Conservation (phyloP, 2,888 invertebrate genomes). For the Xestia rhomboidea region DNA sequence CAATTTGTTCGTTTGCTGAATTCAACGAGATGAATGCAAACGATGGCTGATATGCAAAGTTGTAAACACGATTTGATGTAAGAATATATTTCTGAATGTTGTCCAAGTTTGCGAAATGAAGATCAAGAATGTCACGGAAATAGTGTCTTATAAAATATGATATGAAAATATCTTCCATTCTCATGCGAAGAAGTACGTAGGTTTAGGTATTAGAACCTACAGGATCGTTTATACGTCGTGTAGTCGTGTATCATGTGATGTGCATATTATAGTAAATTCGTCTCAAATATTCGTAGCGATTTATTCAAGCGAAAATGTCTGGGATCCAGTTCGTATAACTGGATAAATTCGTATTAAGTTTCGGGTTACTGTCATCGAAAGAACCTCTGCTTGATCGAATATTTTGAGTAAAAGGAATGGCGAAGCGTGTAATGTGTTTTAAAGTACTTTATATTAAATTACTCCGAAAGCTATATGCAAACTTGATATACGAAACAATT, state of each 20-base stretch:
- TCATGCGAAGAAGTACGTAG: slow-evolving; percentile 1
- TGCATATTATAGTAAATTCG: slow-evolving; percentile 30
- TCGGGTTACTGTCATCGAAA: slow-evolving; percentile 35
- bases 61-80: slow-evolving; percentile 16
- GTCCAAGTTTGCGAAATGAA: slow-evolving; percentile 18
- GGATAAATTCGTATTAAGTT: slow-evolving; percentile 44
- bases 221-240: slow-evolving; percentile 17
- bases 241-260: slow-evolving; percentile 27
- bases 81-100: neutral
- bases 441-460: slow-evolving; percentile 24
- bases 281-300: slow-evolving; percentile 32
- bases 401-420: slow-evolving; percentile 19
- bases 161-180: slow-evolving; percentile 25
- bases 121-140: slow-evolving; percentile 11
- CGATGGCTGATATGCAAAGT: neutral
- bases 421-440: slow-evolving; percentile 21
- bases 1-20: slow-evolving; percentile 30
- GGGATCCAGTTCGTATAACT: slow-evolving; percentile 21
- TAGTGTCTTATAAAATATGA: slow-evolving; percentile 12
- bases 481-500: slow-evolving; percentile 25
- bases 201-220: slow-evolving; percentile 1
- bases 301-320: slow-evolving; percentile 40
- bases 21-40: slow-evolving; percentile 19
- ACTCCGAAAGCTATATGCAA: slow-evolving; percentile 16
- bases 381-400: slow-evolving; percentile 26